Evolutionary conservation across 2,797 vertebrate species (phyloP).

Genomic region (Acrocephalus scirpaceus): DNA sequence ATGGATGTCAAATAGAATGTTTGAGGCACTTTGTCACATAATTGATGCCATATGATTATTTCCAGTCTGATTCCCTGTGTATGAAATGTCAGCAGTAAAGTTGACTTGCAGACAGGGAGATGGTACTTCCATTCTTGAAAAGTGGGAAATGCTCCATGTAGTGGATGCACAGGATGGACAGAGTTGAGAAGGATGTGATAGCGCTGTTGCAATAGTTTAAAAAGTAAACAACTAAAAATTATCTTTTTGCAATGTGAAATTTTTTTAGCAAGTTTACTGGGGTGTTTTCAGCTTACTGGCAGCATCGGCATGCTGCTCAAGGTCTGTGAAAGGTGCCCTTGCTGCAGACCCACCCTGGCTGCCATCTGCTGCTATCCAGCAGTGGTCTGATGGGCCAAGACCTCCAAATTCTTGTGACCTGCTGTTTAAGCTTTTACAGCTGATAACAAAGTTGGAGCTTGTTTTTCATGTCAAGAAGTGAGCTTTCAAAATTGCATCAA

Average conservation of each 20-base stretch:
- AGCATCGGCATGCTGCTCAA: background rate
- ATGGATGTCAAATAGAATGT: background rate
- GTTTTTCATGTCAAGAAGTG: background rate
- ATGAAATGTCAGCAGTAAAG: conserved; percentile 21
- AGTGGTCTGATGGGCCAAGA: background rate
- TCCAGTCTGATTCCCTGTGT: background rate
- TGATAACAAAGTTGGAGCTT: background rate
- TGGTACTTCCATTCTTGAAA: background rate
- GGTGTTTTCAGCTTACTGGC: background rate
- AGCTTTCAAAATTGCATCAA: background rate
- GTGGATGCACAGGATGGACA: background rate
- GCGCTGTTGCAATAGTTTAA: background rate
- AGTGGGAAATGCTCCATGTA: background rate
- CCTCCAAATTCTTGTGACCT: background rate
- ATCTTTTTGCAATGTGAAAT: background rate
- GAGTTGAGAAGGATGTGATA: background rate
- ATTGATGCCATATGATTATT: background rate
- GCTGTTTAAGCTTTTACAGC: background rate
- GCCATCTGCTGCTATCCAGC: background rate
- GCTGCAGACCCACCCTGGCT: background rate
- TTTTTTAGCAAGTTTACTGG: background rate
- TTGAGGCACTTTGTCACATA: background rate
- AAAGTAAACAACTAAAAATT: background rate
- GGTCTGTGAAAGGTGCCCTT: background rate
- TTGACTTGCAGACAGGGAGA: background rate